Percentiles rank a stretch among this genome's conserved stretches.
These are phyloP conservation scores for Phataginus tricuspis DNA, from an alignment of 2,797 vertebrate genomes.

Conservation along the genomic window DNA sequence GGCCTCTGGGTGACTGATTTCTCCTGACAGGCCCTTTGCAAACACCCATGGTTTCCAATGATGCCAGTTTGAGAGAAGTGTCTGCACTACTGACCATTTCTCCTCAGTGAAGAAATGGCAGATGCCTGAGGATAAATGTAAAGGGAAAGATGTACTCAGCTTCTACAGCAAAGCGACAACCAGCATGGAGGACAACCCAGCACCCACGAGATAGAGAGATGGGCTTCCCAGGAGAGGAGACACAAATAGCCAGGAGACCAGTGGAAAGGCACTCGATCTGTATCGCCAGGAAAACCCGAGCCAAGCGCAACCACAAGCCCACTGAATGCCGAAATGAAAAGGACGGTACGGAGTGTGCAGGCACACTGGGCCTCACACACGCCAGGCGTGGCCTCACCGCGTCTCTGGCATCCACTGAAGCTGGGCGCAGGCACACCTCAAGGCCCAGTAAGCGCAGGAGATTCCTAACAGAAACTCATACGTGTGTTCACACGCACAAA, in stretches of 20 bases:
- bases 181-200: fast-evolving
- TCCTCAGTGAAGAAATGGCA: background rate
- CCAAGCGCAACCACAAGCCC: background rate
- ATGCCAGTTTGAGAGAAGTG: background rate
- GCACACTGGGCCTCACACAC: no score
- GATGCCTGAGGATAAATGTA: background rate
- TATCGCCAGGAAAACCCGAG: background rate
- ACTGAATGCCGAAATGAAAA: background rate
- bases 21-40: background rate
- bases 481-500: fast-evolving
- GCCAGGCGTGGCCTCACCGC: no score
- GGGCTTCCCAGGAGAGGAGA: background rate
- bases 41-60: no score
- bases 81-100: background rate
- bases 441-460: background rate
- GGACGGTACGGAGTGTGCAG: fast-evolving
- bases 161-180: no score
- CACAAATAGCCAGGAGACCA: fast-evolving
- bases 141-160: background rate
- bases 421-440: background rate
- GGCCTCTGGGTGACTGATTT: background rate
- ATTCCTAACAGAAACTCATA: fast-evolving
- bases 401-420: no score
- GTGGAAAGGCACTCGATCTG: fast-evolving
- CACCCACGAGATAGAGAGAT: background rate